A percentile compares a stretch with the other conserved stretches of the same genome.
These are phyloP conservation scores for Melanostoma mellinum DNA, from an alignment of 2,888 invertebrate species.

Conservation along the genomic window DNA sequence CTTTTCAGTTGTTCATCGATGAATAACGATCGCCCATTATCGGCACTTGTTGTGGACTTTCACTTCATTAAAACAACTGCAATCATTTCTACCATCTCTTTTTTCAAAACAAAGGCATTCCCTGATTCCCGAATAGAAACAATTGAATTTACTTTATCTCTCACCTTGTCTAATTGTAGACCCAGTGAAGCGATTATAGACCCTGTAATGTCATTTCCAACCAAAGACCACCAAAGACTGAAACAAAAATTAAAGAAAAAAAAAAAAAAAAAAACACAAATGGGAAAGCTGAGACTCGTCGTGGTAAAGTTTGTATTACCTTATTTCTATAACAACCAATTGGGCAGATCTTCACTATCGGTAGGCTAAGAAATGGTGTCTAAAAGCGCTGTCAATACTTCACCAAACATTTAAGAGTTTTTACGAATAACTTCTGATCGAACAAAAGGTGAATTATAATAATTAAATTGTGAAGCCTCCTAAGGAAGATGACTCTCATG, in stretches of 20 bases:
- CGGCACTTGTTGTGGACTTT: conserved; percentile 31
- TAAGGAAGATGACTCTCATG: no score
- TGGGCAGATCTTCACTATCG: no score
- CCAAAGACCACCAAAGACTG: conserved; percentile 20
- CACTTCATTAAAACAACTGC: conserved; percentile 20
- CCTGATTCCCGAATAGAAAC: neutral
- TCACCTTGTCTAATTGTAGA: conserved; percentile 9
- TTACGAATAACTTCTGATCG: no score
- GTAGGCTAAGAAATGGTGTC: no score
- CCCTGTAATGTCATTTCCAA: conserved; percentile 34
- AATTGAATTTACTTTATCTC: conserved; percentile 35
- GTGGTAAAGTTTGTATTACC: no score
- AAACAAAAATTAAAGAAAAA: neutral
- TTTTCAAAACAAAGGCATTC: conserved; percentile 28
- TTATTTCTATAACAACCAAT: no score
- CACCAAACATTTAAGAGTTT: no score
- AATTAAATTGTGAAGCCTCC: no score
- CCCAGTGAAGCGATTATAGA: neutral
- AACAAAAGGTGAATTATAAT: no score
- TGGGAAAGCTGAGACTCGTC: no score
- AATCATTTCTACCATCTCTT: neutral
- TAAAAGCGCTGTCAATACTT: no score
- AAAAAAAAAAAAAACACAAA: no score
- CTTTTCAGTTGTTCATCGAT: conserved; percentile 4
- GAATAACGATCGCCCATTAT: conserved; percentile 8